A percentile compares a stretch with the other conserved stretches of the same genome.
These are phyloP conservation scores for Neosilurus hyrtlii DNA, from an alignment of 2,797 vertebrate species.

Conservation along the genomic window DNA sequence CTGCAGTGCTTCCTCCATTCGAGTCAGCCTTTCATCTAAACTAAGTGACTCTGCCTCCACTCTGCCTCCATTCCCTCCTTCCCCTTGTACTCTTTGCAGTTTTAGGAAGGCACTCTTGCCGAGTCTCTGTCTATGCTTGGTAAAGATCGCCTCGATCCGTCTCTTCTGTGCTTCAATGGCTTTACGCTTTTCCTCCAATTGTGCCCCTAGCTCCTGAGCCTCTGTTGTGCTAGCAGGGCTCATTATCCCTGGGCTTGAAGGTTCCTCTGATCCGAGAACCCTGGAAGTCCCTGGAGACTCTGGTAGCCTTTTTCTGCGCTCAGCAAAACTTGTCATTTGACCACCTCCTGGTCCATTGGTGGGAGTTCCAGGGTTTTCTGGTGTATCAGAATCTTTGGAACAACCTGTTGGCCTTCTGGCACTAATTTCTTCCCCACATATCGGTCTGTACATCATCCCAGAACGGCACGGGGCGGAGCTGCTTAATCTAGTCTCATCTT, in stretches of 20 bases:
- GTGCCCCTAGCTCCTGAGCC: constrained; percentile 81
- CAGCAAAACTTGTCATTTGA: constrained; percentile 89
- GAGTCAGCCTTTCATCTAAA: constrained; percentile 76
- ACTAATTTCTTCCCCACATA: constrained; percentile 53
- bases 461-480: constrained; percentile 72
- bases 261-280: constrained; percentile 56
- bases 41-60: constrained; percentile 58
- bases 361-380: constrained; percentile 63
- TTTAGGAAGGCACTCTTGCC: constrained; percentile 88
- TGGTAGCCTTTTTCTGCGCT: constrained; percentile 77
- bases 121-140: constrained; percentile 84
- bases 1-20: constrained; percentile 73
- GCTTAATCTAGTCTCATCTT: constrained; percentile 63
- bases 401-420: constrained; percentile 46
- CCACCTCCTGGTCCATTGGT: constrained; percentile 71
- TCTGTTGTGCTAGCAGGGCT: constrained; percentile 76
- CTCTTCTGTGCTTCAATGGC: constrained; percentile 90
- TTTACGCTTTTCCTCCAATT: constrained; percentile 86
- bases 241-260: constrained; percentile 57
- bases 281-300: constrained; percentile 57
- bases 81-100: constrained; percentile 77
- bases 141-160: constrained; percentile 88
- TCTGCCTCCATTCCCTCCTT: constrained; percentile 56
- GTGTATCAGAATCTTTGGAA: constrained; percentile 72
- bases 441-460: constrained; percentile 61